phyloP scores from a whole-genome alignment of 2,797 vertebrate genomes.

The Clarias pachynema region DNA sequence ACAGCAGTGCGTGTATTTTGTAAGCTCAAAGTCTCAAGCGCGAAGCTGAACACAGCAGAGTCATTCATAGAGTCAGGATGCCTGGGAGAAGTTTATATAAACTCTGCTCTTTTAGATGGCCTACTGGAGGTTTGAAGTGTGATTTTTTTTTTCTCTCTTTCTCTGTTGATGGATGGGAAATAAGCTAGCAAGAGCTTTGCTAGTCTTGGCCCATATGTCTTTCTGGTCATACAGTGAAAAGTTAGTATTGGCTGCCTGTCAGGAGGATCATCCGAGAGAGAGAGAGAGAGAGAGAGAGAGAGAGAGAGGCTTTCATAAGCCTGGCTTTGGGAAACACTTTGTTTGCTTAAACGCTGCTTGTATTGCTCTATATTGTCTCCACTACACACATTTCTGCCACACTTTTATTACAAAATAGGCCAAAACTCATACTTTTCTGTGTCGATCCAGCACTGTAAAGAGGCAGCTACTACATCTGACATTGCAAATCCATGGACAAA shows the following conservation, averaged over 20 bases:
- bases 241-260: slow-evolving; percentile 46
- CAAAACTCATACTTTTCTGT: not conserved
- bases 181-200: slow-evolving; percentile 55
- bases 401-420: slow-evolving; percentile 1
- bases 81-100: slow-evolving; percentile 60
- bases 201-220: slow-evolving; percentile 61
- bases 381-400: slow-evolving; percentile 6
- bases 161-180: slow-evolving; percentile 59
- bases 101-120: slow-evolving; percentile 57
- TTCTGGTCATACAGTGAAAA: slow-evolving; percentile 50
- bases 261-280: slow-evolving; percentile 28
- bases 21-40: slow-evolving; percentile 65
- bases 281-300: not conserved
- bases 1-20: slow-evolving; percentile 19
- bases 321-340: slow-evolving; percentile 5
- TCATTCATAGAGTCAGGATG: slow-evolving; percentile 65
- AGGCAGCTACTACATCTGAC: not conserved
- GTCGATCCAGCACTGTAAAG: not conserved
- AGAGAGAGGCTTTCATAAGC: not conserved
- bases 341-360: not conserved
- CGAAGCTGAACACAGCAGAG: slow-evolving; percentile 62
- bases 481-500: slow-evolving; percentile 14
- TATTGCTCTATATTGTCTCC: slow-evolving; percentile 12
- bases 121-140: slow-evolving; percentile 59
- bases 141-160: slow-evolving; percentile 50